Conservation (phyloP, 2,113 vertebrate species). For the Malaclemys terrapin region DNA sequence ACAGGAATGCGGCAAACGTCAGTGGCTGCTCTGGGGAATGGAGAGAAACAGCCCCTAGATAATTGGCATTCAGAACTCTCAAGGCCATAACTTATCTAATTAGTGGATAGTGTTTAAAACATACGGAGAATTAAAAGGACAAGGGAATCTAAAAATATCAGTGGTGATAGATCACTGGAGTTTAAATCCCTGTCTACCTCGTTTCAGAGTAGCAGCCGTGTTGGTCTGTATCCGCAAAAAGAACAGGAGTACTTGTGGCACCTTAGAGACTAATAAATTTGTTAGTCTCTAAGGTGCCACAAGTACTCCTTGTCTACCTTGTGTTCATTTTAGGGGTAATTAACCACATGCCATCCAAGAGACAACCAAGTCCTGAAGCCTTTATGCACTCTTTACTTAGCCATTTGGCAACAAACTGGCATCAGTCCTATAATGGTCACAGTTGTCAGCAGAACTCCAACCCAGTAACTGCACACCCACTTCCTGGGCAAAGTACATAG, state of each 20-base stretch:
- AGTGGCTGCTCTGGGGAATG: background rate
- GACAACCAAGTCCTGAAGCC: background rate
- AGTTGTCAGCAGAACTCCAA: background rate
- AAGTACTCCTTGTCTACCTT: background rate
- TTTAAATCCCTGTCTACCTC: background rate
- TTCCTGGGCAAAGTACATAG: background rate
- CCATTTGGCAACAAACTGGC: background rate
- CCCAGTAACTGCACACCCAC: background rate
- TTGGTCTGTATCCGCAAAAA: too few species aligned
- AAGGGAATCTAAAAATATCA: background rate
- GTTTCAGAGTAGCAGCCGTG: too few species aligned
- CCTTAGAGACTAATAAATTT: too few species aligned
- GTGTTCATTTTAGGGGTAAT: fast-evolving
- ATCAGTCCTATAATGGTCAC: background rate
- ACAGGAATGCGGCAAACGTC: background rate
- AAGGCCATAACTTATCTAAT: fast-evolving
- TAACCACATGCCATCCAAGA: background rate
- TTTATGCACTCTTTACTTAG: conserved; percentile 9
- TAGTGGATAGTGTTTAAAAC: fast-evolving
- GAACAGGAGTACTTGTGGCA: too few species aligned
- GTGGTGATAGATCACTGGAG: background rate
- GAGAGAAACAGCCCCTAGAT: background rate
- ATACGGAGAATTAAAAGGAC: fast-evolving
- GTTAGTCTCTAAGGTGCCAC: too few species aligned
- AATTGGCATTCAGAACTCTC: fast-evolving